These are phyloP conservation scores for Macrophya alboannulata DNA, from an alignment of 2,888 invertebrate genomes.

Conservation along the genomic window DNA sequence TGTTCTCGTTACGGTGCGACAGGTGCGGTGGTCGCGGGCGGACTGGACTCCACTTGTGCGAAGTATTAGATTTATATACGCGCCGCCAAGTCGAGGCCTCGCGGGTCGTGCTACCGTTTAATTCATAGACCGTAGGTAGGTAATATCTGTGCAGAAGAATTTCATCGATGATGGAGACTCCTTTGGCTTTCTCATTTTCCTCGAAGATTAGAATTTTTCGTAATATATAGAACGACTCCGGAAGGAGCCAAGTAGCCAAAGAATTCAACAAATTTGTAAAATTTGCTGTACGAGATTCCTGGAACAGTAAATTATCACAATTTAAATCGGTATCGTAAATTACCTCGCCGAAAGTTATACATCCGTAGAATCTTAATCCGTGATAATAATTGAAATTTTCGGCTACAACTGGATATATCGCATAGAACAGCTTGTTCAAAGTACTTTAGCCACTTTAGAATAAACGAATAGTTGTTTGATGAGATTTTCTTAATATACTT, in stretches of 20 bases:
- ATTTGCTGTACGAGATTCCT: not conserved
- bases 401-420: too few species aligned
- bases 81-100: constrained; percentile 7
- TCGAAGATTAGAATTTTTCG: not conserved
- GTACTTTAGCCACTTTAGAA: constrained; percentile 29
- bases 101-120: constrained; percentile 34
- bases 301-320: constrained; percentile 8
- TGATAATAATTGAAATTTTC: constrained; percentile 14
- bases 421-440: constrained; percentile 10
- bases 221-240: not conserved
- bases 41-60: constrained; percentile 75
- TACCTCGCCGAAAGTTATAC: not conserved
- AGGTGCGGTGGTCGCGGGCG: constrained; percentile 76
- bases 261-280: not conserved
- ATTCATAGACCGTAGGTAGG: constrained; percentile 13
- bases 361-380: not conserved
- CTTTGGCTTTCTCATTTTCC: not conserved
- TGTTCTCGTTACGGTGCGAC: constrained; percentile 66
- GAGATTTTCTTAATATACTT: constrained; percentile 25
- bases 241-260: not conserved
- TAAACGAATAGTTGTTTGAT: constrained; percentile 43
- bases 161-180: not conserved
- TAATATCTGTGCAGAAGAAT: too few species aligned
- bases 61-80: constrained; percentile 79
- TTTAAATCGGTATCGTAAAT: not conserved